These are phyloP conservation scores for Drosophila cognata DNA, from an alignment of 2,888 invertebrate genomes.

Conservation along the genomic window DNA sequence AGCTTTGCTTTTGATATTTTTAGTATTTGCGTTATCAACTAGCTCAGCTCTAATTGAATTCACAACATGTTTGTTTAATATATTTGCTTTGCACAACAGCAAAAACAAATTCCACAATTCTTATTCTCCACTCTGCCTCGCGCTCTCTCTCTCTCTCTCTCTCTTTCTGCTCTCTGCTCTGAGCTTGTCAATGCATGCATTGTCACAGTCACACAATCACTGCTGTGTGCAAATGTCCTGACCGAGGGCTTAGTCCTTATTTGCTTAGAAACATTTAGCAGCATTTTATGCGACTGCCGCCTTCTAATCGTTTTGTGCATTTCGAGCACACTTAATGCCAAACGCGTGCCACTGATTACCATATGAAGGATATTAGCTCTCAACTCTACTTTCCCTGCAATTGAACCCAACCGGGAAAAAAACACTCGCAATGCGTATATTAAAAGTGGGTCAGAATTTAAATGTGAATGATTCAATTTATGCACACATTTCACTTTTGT, in stretches of 20 bases:
- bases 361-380: slow-evolving; percentile 54
- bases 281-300: slow-evolving; percentile 59
- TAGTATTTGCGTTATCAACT: slow-evolving; percentile 76
- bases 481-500: not conserved
- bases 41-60: slow-evolving; percentile 72
- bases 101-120: slow-evolving; percentile 2
- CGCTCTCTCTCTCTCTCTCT: not conserved
- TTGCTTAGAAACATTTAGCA: slow-evolving; percentile 74
- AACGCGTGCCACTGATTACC: slow-evolving; percentile 79
- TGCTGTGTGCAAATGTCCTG: slow-evolving; percentile 16
- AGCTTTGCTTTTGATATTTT: slow-evolving; percentile 72
- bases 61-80: slow-evolving; percentile 61
- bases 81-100: slow-evolving; percentile 69
- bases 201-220: slow-evolving; percentile 35
- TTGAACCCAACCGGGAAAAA: not conserved
- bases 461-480: not conserved
- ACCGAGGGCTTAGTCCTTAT: slow-evolving; percentile 50
- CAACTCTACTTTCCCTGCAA: not conserved
- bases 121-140: not conserved
- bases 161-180: not conserved
- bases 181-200: slow-evolving; percentile 56
- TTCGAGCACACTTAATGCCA: slow-evolving; percentile 73
- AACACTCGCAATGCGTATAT: not conserved
- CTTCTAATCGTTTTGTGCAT: slow-evolving; percentile 73
- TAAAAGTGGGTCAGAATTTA: slow-evolving; percentile 2